phyloP scores from a whole-genome alignment of 2,113 vertebrate genomes.

The Nansenia antarctica region DNA sequence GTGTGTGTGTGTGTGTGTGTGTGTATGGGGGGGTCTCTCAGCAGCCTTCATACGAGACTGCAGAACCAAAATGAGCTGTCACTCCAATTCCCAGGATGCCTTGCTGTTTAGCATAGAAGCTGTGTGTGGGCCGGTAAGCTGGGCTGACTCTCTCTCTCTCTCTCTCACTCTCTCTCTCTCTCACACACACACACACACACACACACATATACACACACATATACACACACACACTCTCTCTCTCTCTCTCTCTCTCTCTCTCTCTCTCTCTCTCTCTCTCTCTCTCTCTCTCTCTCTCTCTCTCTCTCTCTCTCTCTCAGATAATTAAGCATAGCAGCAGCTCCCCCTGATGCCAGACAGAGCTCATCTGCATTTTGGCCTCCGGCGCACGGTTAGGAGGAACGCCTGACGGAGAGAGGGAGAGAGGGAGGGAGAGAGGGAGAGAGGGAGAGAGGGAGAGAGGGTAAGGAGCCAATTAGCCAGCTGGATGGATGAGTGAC shows the following conservation, averaged over 20 bases:
- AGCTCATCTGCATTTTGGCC: conserved; percentile 99
- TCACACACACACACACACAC: conserved; percentile 42
- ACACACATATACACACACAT: not conserved
- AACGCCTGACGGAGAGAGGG: conserved; percentile 88
- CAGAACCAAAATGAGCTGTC: conserved; percentile 99
- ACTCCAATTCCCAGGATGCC: conserved; percentile 99
- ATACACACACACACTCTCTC: conserved; percentile 59
- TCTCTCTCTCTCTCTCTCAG: conserved; percentile 82
- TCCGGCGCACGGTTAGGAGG: conserved; percentile 99
- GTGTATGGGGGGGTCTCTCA: too few relatives aligned
- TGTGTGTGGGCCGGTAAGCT: conserved; percentile 81
- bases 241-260: conserved; percentile 69
- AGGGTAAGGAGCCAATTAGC: conserved; percentile 99
- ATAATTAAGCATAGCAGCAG: conserved; percentile 99
- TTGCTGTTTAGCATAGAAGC: conserved; percentile 99
- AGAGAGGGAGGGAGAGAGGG: conserved; percentile 22
- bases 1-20: conserved; percentile 32
- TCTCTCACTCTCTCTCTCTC: conserved; percentile 80
- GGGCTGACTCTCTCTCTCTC: conserved; percentile 69
- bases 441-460: conserved; percentile 78
- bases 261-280: conserved; percentile 72
- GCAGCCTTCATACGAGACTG: conserved; percentile 93
- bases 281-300: conserved; percentile 26
- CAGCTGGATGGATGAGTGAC: conserved; percentile 99
- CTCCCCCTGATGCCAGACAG: conserved; percentile 78